phyloP scores from a whole-genome alignment of 2,797 vertebrate genomes.

The Pseudopleuronectes americanus region DNA sequence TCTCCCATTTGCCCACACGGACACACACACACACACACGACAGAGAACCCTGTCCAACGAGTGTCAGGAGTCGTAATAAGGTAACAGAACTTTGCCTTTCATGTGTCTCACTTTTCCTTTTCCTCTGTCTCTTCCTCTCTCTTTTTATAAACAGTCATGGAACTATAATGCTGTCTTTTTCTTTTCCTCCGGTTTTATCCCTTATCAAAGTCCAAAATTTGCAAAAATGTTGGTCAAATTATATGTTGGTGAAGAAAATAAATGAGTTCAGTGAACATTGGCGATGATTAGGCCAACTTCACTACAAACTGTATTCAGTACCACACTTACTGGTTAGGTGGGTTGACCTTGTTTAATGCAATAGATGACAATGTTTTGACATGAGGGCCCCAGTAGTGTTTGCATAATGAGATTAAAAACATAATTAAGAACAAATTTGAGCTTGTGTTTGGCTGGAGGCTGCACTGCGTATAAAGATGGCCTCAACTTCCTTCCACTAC shows the following conservation, averaged over 20 bases:
- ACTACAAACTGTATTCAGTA: too few relatives aligned
- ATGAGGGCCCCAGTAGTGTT: too few relatives aligned
- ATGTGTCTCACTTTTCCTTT: conserved; percentile 12
- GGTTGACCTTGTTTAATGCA: too few relatives aligned
- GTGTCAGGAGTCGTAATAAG: conserved; percentile 40
- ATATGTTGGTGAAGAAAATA: not conserved
- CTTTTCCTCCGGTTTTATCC: conserved; percentile 14
- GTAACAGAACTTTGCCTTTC: conserved; percentile 39
- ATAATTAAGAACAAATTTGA: too few relatives aligned
- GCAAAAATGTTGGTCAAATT: not conserved
- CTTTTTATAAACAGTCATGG: conserved; percentile 32
- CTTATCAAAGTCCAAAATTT: not conserved
- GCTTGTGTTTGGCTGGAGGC: too few relatives aligned
- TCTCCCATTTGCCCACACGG: conserved; percentile 8
- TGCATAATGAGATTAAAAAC: too few relatives aligned
- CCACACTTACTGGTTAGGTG: too few relatives aligned
- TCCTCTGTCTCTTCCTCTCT: not conserved
- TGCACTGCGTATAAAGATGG: too few relatives aligned
- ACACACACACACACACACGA: not conserved
- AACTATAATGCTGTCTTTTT: conserved; percentile 1
- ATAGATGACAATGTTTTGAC: too few relatives aligned
- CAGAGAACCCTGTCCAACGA: conserved; percentile 48
- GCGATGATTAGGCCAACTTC: too few relatives aligned
- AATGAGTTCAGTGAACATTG: not conserved
- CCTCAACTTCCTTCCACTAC: too few relatives aligned